A percentile compares a stretch with the other conserved stretches of the same genome.
Evolutionary conservation across 2,888 invertebrate species (phyloP).

Genomic region (Ramazzottius varieornatus): DNA sequence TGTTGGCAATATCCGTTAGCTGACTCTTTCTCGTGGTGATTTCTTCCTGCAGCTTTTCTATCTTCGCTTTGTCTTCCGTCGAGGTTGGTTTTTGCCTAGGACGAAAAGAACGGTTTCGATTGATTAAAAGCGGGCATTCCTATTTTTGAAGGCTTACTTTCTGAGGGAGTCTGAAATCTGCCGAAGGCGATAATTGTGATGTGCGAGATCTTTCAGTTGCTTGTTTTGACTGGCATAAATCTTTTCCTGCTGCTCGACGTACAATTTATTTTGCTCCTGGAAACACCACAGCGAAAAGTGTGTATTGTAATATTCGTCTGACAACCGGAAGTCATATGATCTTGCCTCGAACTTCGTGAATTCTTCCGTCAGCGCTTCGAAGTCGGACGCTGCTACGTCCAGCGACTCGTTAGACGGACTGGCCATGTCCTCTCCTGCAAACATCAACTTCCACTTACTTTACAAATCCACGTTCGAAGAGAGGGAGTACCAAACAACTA

Average conservation of each 20-base stretch:
- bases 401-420: neutral
- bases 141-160: too few species aligned
- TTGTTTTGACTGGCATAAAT: conserved; percentile 25
- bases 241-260: conserved; percentile 21
- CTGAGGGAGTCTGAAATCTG: conserved; percentile 48
- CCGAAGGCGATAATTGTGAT: conserved; percentile 67
- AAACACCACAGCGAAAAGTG: too few species aligned
- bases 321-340: too few species aligned
- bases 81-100: conserved; percentile 11
- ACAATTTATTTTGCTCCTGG: conserved; percentile 19
- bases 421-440: too few species aligned
- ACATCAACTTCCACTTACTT: too few species aligned
- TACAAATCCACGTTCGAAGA: too few species aligned
- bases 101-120: too few species aligned
- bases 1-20: conserved; percentile 68
- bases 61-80: conserved; percentile 24
- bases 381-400: neutral
- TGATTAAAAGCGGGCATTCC: too few species aligned
- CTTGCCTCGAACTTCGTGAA: neutral
- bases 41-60: conserved; percentile 38
- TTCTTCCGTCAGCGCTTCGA: neutral
- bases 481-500: too few species aligned
- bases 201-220: conserved; percentile 61
- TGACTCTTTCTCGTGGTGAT: conserved; percentile 56
- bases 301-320: too few species aligned